Evolutionary conservation across 2,888 invertebrate species (phyloP).

Genomic region (Oligia fasciuncula): DNA sequence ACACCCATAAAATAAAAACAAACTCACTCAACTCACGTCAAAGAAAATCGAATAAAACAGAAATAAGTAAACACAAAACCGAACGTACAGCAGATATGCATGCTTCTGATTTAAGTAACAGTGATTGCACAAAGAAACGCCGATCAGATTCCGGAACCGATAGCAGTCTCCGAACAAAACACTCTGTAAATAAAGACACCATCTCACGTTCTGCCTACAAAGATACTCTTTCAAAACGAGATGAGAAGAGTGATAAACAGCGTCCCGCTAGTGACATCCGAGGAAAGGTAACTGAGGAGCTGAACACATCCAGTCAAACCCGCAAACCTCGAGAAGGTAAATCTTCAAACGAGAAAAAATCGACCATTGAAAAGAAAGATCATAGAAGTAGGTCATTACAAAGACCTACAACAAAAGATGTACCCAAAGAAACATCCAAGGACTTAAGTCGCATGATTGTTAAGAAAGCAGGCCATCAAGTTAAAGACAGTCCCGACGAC

Average conservation of each 20-base stretch:
- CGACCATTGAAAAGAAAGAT: conserved; percentile 56
- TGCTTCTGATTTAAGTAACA: conserved; percentile 31
- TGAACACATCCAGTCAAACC: conserved; percentile 25
- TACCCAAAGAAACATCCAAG: conserved; percentile 42
- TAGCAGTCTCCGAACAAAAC: conserved; percentile 55
- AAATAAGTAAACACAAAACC: conserved; percentile 43
- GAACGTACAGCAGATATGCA: conserved; percentile 14
- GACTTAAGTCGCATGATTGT: conserved; percentile 24
- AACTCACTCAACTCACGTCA: conserved; percentile 31
- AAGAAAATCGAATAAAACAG: conserved; percentile 42
- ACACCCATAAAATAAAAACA: conserved; percentile 35
- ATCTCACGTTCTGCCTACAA: conserved; percentile 53
- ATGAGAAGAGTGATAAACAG: conserved; percentile 52
- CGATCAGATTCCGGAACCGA: conserved; percentile 50
- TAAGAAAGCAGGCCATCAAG: conserved; percentile 29
- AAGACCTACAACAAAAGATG: conserved; percentile 54
- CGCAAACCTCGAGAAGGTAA: conserved; percentile 45
- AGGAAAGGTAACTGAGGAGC: conserved; percentile 46
- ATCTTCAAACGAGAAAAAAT: conserved; percentile 43
- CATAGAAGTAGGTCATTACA: conserved; percentile 66
- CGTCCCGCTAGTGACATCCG: conserved; percentile 40
- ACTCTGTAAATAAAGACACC: conserved; percentile 58
- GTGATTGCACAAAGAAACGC: conserved; percentile 38
- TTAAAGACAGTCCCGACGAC: conserved; percentile 32
- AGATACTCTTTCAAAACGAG: conserved; percentile 49